Evolutionary conservation across 2,113 vertebrate genomes (phyloP).

Genomic region (Dendrocopos noguchii): DNA sequence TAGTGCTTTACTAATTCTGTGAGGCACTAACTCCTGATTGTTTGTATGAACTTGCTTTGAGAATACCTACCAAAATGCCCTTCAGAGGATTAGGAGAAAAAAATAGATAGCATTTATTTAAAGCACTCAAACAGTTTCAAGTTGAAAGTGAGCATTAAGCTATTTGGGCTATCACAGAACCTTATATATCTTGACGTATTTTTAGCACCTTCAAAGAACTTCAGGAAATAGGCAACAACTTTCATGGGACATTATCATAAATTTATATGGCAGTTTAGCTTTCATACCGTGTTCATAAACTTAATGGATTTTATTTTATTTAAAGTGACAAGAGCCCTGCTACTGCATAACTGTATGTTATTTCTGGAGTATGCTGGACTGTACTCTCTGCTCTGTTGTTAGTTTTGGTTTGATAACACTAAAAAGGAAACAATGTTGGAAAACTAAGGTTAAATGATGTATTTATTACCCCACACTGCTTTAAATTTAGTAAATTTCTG

Average conservation of each 20-base stretch:
- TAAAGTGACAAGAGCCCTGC: not conserved
- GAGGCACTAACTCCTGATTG: accelerated
- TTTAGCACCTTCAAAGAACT: not conserved
- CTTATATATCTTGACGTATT: not conserved
- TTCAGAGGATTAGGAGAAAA: not conserved
- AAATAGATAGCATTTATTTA: not conserved
- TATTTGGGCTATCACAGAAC: not conserved
- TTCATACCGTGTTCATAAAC: not conserved
- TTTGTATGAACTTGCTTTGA: not conserved
- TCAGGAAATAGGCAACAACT: not conserved
- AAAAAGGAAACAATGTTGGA: not conserved
- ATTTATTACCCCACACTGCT: not conserved
- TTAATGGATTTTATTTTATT: not conserved
- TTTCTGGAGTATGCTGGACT: not conserved
- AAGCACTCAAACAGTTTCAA: not conserved
- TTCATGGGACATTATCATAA: not conserved
- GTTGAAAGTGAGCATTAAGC: not conserved
- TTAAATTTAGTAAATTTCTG: not conserved
- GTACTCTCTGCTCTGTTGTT: not conserved
- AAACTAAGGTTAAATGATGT: not conserved
- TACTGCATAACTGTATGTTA: not conserved
- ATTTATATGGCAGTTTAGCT: not conserved
- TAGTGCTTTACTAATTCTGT: not conserved
- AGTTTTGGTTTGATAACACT: not conserved
- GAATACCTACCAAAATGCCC: not conserved